Percentiles rank a stretch among this genome's conserved stretches.
Conservation (phyloP, 2,797 vertebrate species). For the Triplophysa yarkandensis region DNA sequence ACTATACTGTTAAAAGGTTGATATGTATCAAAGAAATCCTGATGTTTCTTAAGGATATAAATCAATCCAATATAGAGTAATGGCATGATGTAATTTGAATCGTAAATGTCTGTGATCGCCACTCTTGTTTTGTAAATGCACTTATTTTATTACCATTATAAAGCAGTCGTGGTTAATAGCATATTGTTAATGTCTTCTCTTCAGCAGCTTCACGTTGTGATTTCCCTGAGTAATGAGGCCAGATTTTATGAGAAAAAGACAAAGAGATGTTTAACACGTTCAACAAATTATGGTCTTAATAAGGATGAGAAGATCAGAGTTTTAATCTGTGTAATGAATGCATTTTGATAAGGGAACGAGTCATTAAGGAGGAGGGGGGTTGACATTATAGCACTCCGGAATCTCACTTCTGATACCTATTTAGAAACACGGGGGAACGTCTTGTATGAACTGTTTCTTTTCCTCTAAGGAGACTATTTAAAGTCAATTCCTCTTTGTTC, state of each 20-base stretch:
- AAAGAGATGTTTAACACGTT: slow-evolving; percentile 50
- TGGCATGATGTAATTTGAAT: slow-evolving; percentile 43
- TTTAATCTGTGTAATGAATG: slow-evolving; percentile 56
- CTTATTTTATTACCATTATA: slow-evolving; percentile 63
- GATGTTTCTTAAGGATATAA: neutral
- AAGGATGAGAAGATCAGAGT: slow-evolving; percentile 50
- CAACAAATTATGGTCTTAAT: slow-evolving; percentile 54
- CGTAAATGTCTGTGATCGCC: slow-evolving; percentile 44
- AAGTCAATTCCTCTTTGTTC: slow-evolving; percentile 18
- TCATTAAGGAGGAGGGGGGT: slow-evolving; percentile 29
- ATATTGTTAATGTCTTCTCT: slow-evolving; percentile 57
- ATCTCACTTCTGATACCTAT: slow-evolving; percentile 14
- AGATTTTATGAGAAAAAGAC: slow-evolving; percentile 49
- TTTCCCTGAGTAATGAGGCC: slow-evolving; percentile 58
- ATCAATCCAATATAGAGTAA: slow-evolving; percentile 15
- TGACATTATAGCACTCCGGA: slow-evolving; percentile 11
- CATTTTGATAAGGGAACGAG: slow-evolving; percentile 47
- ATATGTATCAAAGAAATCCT: neutral
- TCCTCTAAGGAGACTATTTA: neutral
- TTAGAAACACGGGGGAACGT: neutral
- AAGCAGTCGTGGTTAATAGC: slow-evolving; percentile 60
- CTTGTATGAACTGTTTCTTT: neutral
- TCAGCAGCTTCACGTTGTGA: slow-evolving; percentile 48
- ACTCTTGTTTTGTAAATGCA: slow-evolving; percentile 58
- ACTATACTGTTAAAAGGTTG: no score